Base-by-base conservation (phyloP, 2,113 vertebrate genomes). In the Anoplopoma fimbria region DNA sequence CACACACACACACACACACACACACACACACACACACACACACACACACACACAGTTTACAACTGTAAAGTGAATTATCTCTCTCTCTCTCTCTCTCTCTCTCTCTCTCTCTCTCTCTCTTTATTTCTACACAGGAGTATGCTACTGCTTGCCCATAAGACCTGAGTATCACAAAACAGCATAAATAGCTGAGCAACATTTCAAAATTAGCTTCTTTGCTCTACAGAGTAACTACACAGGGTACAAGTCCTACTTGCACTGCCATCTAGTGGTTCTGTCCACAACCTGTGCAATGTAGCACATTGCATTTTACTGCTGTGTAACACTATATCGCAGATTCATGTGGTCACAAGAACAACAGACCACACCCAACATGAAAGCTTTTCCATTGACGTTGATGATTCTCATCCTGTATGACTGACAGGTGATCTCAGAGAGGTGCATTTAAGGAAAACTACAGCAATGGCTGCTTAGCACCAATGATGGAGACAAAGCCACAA, bases 391-490 rank as follows among this genome's bases (percentile, higher is more conserved):
- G 45, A 13, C 33, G 77, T 68, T 27, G 27, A 55, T 62, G 36
- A n/a, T 53, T 69, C 53, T 68, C 31, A 7, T 25, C 53, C 34
- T 61, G 47, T 65, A 49, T 53, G 47, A 63, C 25, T 23, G 27
- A 51, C 63, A 53, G 58, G 40, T 83, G 62, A 81, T 61, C 13
- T 23, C 1, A 8, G 51, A 47, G 47, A 78, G 31, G 73, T 73
- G 75, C 58, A 42, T 34, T 81, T 23, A 45, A 65, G 45, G 38
- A 77, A 69, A 82, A 75, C 57, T 63, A 78, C 63, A 88, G 64
- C 40, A 76, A 70, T 67, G 36, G 77, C 57, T 80, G 45, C 42
- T 57, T 71, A 84, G 75, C 83, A 92, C 81, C 83, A 83, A 33
- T 71, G 38, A 84, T 72, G 40, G 64, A 85, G 45, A 73, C 34